Conservation (phyloP, 2,797 vertebrate genomes). For the Sylvia borin region DNA sequence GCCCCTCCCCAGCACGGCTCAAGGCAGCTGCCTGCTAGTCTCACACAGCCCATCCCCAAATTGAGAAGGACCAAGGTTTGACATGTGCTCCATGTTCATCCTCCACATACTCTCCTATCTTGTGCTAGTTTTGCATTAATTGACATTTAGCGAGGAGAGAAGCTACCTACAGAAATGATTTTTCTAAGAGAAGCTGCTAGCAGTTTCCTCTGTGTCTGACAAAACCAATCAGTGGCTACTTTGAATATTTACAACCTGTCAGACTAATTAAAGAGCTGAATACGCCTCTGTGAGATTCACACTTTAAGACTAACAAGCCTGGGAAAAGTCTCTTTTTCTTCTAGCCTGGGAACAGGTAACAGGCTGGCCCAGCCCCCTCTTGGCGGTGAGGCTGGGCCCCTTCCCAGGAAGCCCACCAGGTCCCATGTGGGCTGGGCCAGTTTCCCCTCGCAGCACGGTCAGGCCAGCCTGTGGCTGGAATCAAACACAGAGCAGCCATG, state of each 20-base stretch:
- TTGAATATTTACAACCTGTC: neutral
- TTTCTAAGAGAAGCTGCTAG: neutral
- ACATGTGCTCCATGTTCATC: neutral
- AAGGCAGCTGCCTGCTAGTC: neutral
- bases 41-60: neutral
- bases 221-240: neutral
- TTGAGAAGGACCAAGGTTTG: neutral
- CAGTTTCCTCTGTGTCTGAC: neutral
- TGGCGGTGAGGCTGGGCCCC: no score
- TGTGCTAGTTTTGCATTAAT: neutral
- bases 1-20: accelerated
- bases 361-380: no score
- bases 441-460: neutral
- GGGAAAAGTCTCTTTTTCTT: neutral
- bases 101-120: neutral
- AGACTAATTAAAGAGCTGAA: neutral
- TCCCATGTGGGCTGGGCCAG: neutral
- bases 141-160: neutral
- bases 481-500: neutral
- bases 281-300: neutral
- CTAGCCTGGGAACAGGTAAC: neutral
- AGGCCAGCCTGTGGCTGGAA: neutral
- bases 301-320: neutral
- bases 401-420: neutral
- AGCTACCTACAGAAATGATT: neutral